phyloP scores from a whole-genome alignment of 1,140 invertebrate species.

The Nasonia longicornis region DNA sequence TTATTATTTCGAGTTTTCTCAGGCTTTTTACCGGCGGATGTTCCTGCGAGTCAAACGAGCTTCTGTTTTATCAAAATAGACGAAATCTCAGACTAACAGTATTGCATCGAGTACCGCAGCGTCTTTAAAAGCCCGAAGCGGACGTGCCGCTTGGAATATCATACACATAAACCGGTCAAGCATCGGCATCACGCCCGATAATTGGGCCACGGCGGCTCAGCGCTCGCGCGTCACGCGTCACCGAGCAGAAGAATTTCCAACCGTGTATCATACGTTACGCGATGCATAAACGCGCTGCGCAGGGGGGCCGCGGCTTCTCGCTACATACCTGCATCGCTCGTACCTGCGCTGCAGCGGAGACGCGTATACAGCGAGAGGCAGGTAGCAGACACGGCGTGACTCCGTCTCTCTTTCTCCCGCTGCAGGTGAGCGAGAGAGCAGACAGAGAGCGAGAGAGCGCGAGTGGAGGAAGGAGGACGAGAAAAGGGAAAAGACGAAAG shows the following conservation, averaged over 20 bases:
- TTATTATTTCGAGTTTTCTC: conserved; percentile 3
- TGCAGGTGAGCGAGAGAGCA: conserved; percentile 44
- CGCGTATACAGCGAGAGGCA: conserved; percentile 5
- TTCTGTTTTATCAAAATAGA: too few species aligned
- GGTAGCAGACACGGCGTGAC: conserved; percentile 4
- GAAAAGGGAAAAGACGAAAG: conserved; percentile 47
- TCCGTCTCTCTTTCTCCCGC: conserved; percentile 49
- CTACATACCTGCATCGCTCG: conserved; percentile 27
- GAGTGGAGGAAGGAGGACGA: conserved; percentile 50
- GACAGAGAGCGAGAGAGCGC: conserved; percentile 46
- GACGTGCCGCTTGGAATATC: not conserved
- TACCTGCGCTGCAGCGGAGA: conserved; percentile 21
- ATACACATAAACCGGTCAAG: conserved; percentile 7
- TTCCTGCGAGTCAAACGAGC: too few species aligned
- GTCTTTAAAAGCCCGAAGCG: not conserved
- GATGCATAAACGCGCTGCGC: not conserved
- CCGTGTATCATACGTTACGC: not conserved
- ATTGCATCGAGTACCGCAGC: too few species aligned
- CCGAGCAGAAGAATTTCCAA: conserved; percentile 9
- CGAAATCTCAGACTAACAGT: too few species aligned
- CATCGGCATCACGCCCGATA: not conserved
- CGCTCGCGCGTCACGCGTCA: conserved; percentile 15
- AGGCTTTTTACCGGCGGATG: not conserved
- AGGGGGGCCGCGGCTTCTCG: not conserved
- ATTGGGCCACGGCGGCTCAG: conserved; percentile 22